A percentile compares a stretch with the other conserved stretches of the same genome.
phyloP scores from a whole-genome alignment of 2,888 invertebrate genomes.

The Spatulosminthurus flaviceps region DNA sequence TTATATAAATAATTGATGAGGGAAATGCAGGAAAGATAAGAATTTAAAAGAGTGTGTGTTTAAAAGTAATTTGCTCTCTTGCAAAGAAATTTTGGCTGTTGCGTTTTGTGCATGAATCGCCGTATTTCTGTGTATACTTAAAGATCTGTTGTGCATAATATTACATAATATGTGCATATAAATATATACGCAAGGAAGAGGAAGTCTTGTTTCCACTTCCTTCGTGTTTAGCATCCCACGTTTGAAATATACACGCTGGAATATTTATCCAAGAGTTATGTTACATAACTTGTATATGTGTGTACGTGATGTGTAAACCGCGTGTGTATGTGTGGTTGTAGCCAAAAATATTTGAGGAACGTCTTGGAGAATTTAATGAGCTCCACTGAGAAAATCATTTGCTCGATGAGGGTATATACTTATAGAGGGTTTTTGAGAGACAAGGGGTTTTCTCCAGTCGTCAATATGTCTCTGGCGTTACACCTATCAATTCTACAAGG shows the following conservation, averaged over 20 bases:
- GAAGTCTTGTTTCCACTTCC: not conserved
- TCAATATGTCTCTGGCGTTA: not conserved
- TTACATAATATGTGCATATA: too few species aligned
- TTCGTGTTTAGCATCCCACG: not conserved
- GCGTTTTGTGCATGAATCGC: too few species aligned
- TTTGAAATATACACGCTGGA: not conserved
- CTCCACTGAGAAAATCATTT: conserved; percentile 45
- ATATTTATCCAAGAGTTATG: not conserved
- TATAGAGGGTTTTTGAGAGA: not conserved
- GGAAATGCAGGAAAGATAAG: too few species aligned
- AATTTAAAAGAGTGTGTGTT: too few species aligned
- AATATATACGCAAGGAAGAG: not conserved
- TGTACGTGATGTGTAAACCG: not conserved
- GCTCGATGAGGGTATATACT: not conserved
- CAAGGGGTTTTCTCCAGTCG: conserved; percentile 21
- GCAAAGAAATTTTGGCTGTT: too few species aligned
- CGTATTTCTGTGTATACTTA: too few species aligned
- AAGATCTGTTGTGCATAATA: too few species aligned
- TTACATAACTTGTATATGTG: not conserved
- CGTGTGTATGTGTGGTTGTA: conserved; percentile 34
- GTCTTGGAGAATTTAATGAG: conserved; percentile 52
- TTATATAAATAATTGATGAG: too few species aligned
- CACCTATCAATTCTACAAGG: not conserved
- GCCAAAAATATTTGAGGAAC: conserved; percentile 52
- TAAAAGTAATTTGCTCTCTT: too few species aligned